These are phyloP conservation scores for Catostylus mosaicus DNA, from an alignment of 30 jellyfish, hydroid and myxozoan species.

Conservation along the genomic window DNA sequence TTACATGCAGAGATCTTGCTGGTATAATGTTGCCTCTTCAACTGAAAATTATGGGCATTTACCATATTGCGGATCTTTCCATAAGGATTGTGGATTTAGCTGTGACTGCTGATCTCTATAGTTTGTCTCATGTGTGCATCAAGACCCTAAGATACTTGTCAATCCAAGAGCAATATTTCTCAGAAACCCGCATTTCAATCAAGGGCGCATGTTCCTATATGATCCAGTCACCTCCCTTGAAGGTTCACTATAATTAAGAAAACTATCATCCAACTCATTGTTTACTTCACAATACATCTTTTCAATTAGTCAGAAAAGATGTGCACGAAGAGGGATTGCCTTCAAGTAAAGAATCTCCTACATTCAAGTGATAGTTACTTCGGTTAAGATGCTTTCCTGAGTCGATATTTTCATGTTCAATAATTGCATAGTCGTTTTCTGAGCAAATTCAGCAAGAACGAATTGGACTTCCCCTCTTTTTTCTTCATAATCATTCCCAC, in stretches of 20 bases:
- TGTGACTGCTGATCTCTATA: too few relatives aligned
- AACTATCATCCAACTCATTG: slow-evolving; percentile 18
- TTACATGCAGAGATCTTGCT: too few relatives aligned
- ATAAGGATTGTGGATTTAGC: too few relatives aligned
- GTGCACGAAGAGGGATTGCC: too few relatives aligned
- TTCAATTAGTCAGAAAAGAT: slow-evolving; percentile 4
- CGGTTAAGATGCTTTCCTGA: background rate
- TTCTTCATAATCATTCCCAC: slow-evolving; percentile 22
- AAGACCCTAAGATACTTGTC: too few relatives aligned
- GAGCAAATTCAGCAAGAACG: too few relatives aligned
- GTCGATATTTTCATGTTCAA: background rate
- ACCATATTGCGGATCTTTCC: too few relatives aligned
- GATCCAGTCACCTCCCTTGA: background rate
- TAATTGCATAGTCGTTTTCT: too few relatives aligned
- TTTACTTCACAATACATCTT: slow-evolving; percentile 14
- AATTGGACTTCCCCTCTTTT: slow-evolving; percentile 17
- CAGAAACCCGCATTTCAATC: slow-evolving; percentile 4
- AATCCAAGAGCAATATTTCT: slow-evolving; percentile 3
- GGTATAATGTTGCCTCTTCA: too few relatives aligned
- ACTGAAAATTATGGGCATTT: too few relatives aligned
- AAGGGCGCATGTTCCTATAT: background rate
- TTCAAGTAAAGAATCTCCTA: background rate
- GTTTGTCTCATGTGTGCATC: too few relatives aligned
- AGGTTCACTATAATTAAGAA: background rate
- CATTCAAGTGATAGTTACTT: background rate